Conservation (phyloP, 2,113 vertebrate species). For the Pteronura brasiliensis region DNA sequence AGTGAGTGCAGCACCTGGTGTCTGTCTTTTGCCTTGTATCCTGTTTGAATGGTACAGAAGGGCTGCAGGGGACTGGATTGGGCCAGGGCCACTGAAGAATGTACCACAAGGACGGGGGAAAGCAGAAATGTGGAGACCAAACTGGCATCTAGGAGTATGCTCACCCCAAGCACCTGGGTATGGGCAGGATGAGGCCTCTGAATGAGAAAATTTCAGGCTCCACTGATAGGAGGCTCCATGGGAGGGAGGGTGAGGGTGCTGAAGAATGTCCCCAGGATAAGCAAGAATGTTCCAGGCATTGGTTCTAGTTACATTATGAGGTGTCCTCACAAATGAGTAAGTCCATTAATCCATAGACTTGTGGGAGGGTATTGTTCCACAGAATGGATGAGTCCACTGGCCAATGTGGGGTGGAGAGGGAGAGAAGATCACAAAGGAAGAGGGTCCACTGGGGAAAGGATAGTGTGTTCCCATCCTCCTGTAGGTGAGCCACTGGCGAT, state of each 20-base stretch:
- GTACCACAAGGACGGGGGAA: not conserved
- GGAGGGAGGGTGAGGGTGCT: not conserved
- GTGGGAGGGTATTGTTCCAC: not conserved
- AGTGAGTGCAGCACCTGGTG: not conserved
- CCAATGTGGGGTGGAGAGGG: not conserved
- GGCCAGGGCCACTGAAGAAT: conserved; percentile 35
- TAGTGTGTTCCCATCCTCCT: not conserved
- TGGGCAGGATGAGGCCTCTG: conserved; percentile 2
- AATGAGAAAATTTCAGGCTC: conserved; percentile 28
- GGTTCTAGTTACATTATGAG: conserved; percentile 46
- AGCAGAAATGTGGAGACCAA: conserved; percentile 17
- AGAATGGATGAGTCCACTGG: conserved; percentile 28
- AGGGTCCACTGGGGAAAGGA: not conserved
- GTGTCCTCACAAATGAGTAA: not conserved
- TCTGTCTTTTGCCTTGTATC: not conserved
- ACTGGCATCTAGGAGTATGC: conserved; percentile 21
- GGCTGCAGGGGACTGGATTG: not conserved
- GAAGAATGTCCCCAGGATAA: not conserved
- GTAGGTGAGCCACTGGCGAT: conserved; percentile 28
- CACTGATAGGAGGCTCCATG: not conserved
- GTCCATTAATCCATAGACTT: not conserved
- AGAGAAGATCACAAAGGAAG: conserved; percentile 17
- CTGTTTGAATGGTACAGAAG: not conserved
- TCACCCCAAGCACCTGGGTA: not conserved
- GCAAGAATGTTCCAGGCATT: not conserved